Conservation (phyloP, 1,140 invertebrate genomes). For the Drosophila seguyi region DNA sequence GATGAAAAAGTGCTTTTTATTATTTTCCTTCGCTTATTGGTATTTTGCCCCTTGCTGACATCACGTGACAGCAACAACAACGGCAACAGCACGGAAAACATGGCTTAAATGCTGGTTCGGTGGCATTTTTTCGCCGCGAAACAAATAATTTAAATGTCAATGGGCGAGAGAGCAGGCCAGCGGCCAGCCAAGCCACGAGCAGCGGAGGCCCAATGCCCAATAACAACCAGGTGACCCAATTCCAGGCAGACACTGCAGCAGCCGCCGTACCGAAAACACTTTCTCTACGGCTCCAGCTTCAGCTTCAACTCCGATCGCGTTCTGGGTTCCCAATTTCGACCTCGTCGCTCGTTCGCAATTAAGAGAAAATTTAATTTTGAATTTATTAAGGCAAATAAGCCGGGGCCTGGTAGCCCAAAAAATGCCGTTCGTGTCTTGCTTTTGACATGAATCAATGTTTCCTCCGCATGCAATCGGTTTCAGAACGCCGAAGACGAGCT, state of each 20-base stretch:
- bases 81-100: conserved; percentile 26
- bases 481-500: conserved; percentile 24
- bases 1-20: conserved; percentile 54
- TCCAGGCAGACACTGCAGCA: conserved; percentile 54
- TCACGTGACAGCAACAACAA: conserved; percentile 60
- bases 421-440: conserved; percentile 55
- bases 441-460: conserved; percentile 76
- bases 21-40: conserved; percentile 36
- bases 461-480: conserved; percentile 36
- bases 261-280: conserved; percentile 60
- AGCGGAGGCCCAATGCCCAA: conserved; percentile 35
- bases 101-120: conserved; percentile 57
- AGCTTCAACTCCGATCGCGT: conserved; percentile 31
- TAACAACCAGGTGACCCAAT: conserved; percentile 65
- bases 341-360: conserved; percentile 68
- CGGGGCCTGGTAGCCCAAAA: conserved; percentile 34
- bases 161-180: conserved; percentile 51
- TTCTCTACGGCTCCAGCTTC: conserved; percentile 57
- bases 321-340: conserved; percentile 43
- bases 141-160: conserved; percentile 80
- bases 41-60: conserved; percentile 67
- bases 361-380: conserved; percentile 84
- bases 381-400: conserved; percentile 70
- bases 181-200: conserved; percentile 7
- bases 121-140: conserved; percentile 68